Base-by-base conservation (phyloP, 2,797 vertebrate species). In the Gobio occitaniae region DNA sequence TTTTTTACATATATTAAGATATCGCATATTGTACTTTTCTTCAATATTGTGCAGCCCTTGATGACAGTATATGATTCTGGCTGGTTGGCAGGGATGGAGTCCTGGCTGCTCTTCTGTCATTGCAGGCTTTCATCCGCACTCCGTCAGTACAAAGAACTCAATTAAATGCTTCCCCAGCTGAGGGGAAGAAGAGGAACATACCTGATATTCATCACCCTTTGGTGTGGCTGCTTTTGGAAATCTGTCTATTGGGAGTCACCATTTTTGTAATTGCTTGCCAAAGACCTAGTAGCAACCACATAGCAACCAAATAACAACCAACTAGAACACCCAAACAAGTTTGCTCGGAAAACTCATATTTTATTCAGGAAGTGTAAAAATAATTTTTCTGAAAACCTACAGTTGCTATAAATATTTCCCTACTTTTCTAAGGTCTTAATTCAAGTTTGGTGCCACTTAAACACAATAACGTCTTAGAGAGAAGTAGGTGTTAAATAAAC, bases 51-150 rank as follows among this genome's bases (percentile, higher is more conserved):
- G 54, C 19, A 10, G 19, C 54, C 19, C 8, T n/a, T 10, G 54
- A 56, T 56, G 52, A 15, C 21, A n/a, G 13, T 59, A n/a, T 38
- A 59, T 41, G 59, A n/a, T 48, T 44, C 17, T 17, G 16, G 17
- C 72, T 44, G 75, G 16, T 29, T 32, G 47, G 9, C 56, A 68
- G n/a, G 61, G 29, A 76, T 19, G 10, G 19, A 56, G 52, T 21
- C 52, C 74, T 76, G 70, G n/a, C 25, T 66, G 61, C 63, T 70
- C 69, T 84, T 85, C 83, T 76, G 54, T 75, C 75, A 52, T 44
- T 21, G 50, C n/a, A 54, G 25, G 82, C 83, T 89, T 86, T 81
- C 19, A 82, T 88, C 81, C 75, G 12, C 63, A 72, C 36, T 79
- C 71, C 54, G 83, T 79, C 47, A 71, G 61, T 82, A 77, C n/a